A percentile compares a stretch with the other conserved stretches of the same genome.
Evolutionary conservation across 2,888 invertebrate genomes (phyloP).

Genomic region (Pachycephus smyrnensis): DNA sequence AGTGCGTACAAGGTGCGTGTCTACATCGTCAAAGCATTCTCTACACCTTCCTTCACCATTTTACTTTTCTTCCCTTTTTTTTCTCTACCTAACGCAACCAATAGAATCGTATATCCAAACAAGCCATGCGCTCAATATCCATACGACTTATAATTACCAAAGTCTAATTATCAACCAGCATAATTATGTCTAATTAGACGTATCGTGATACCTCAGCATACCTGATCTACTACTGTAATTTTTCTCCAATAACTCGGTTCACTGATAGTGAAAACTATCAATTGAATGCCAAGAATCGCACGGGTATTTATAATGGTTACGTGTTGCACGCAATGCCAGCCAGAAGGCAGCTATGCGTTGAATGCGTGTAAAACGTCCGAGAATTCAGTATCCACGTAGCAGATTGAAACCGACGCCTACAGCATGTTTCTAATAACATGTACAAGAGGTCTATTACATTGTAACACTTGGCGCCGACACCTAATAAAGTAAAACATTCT

Average conservation of each 20-base stretch:
- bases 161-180: neutral
- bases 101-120: neutral
- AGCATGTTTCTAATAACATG: neutral
- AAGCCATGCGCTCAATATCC: neutral
- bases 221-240: neutral
- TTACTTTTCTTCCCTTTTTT: neutral
- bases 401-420: neutral
- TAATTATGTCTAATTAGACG: neutral
- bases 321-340: neutral
- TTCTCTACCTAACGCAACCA: neutral
- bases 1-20: neutral
- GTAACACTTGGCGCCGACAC: neutral
- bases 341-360: neutral
- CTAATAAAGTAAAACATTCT: neutral
- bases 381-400: neutral
- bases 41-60: neutral
- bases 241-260: neutral
- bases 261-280: neutral
- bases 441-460: neutral
- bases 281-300: neutral
- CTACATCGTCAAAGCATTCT: neutral
- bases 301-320: neutral
- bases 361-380: neutral
- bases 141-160: neutral
- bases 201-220: neutral